phyloP scores from a whole-genome alignment of 2,113 vertebrate genomes.

The Brevimyrus niger region DNA sequence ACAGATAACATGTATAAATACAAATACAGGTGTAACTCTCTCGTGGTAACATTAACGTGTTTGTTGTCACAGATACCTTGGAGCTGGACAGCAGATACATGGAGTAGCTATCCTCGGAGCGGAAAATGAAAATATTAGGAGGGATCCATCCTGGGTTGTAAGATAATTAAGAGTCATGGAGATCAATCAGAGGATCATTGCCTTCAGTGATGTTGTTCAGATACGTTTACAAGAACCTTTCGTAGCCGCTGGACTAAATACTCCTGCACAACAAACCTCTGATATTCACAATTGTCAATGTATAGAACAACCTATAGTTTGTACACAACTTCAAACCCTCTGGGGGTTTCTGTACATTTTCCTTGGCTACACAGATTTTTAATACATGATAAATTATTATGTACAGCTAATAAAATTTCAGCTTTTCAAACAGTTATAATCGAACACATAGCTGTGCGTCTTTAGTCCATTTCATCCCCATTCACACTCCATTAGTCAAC shows the following conservation, averaged over 20 bases:
- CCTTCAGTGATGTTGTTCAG: background rate
- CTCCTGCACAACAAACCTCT: background rate
- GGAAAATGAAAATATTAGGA: conserved; percentile 67
- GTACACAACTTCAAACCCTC: background rate
- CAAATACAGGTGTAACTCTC: background rate
- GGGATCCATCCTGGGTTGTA: conserved; percentile 84
- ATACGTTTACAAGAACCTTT: background rate
- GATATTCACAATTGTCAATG: background rate
- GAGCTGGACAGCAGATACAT: conserved; percentile 62
- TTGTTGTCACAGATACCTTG: conserved; percentile 67
- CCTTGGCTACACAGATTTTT: background rate
- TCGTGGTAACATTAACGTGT: background rate
- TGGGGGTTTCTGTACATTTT: background rate
- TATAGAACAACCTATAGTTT: background rate
- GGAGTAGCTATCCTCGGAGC: conserved; percentile 77
- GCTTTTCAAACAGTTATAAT: background rate
- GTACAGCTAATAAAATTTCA: background rate
- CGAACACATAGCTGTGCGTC: background rate
- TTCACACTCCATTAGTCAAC: background rate
- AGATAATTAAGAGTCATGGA: conserved; percentile 46
- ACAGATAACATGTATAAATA: background rate
- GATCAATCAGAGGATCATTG: background rate
- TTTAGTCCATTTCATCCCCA: background rate
- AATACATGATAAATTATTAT: background rate
- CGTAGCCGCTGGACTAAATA: background rate